Base-by-base conservation (phyloP, 2,888 invertebrate genomes). In the Eupelmus urozonus region DNA sequence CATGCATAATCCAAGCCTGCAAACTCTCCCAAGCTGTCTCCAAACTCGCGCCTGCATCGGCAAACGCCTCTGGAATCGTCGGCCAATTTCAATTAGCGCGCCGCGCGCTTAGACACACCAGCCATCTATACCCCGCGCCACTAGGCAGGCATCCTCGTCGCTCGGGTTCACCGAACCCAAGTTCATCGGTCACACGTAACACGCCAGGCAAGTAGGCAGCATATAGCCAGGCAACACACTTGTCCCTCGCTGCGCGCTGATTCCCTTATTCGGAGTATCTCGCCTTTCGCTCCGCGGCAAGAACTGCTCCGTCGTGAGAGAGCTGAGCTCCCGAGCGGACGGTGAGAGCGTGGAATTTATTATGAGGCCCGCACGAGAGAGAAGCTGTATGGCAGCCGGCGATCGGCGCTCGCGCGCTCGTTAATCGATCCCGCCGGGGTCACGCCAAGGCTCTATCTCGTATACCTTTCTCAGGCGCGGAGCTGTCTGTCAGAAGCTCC, bases 261-360 rank as follows among this genome's bases (percentile, higher is more conserved):
- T 87, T 87, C 84, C 88, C 87, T 87, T 88, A 88, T 88, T 87
- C 84, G 86, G 87, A 82, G 80, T 79, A 85, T 84, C 83, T 82
- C 66, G 65, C 60, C 65, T 49, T 23, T 73, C 77, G 11, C 27
- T 57, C 11, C 11, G 0, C 18, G 7, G 42, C 23, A 42, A 7
- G 2, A 11, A 23, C 18, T 23, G 62, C 40, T 3, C 2, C 13
- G 13, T 4, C 9, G 45, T 9, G 45, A 45, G 45, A 34, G 34
- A 1, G 34, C 9, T 5, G 3, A 34, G 9, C 9, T 9, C 9
- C 23, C 40, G 16, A 16, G 11, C 34, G 9, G n/a, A 20, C 34
- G 9, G n/a, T 11, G 23, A 16, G 40, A 51, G 51, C 55, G 18
- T 20, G 63, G 72, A 72, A 53, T 72, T 62, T 63, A 53, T 72